These are phyloP conservation scores for Ascidia mentula DNA, from an alignment of 23 tunicate genomes.

Conservation along the genomic window DNA sequence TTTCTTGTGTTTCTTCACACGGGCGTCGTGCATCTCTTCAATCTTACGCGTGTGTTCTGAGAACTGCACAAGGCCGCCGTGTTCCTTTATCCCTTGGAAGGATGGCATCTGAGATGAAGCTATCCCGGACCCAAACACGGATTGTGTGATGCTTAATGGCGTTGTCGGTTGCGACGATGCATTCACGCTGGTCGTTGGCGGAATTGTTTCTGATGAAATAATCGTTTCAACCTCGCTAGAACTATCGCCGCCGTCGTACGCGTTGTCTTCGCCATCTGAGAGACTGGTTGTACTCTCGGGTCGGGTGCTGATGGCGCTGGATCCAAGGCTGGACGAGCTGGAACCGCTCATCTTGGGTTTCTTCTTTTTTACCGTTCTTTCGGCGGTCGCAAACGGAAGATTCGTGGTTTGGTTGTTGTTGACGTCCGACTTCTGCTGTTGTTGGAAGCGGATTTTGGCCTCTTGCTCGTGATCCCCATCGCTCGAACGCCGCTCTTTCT, in stretches of 20 bases:
- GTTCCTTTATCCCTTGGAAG: conserved; percentile 61
- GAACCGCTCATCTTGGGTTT: background rate
- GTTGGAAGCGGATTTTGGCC: background rate
- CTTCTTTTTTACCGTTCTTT: background rate
- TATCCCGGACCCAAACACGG: conserved; percentile 40
- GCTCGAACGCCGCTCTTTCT: conserved; percentile 26
- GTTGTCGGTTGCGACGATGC: background rate
- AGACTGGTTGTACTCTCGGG: conserved; percentile 37
- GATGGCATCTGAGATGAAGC: conserved; percentile 31
- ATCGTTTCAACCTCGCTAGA: conserved; percentile 55
- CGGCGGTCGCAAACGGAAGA: background rate
- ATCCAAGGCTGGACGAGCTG: background rate
- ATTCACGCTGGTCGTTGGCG: conserved; percentile 8
- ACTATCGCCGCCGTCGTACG: conserved; percentile 59
- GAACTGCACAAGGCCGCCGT: conserved; percentile 57
- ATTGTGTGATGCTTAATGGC: background rate
- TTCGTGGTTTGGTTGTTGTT: background rate
- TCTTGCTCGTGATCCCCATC: conserved; percentile 20
- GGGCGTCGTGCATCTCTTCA: conserved; percentile 15
- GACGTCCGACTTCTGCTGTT: background rate
- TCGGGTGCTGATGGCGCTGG: conserved; percentile 8
- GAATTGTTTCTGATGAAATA: background rate
- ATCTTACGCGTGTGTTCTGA: conserved; percentile 40
- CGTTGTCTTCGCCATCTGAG: conserved; percentile 35
- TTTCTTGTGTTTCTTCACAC: conserved; percentile 69